Conservation (phyloP, 2,797 vertebrate species). For the Acrocephalus scirpaceus region DNA sequence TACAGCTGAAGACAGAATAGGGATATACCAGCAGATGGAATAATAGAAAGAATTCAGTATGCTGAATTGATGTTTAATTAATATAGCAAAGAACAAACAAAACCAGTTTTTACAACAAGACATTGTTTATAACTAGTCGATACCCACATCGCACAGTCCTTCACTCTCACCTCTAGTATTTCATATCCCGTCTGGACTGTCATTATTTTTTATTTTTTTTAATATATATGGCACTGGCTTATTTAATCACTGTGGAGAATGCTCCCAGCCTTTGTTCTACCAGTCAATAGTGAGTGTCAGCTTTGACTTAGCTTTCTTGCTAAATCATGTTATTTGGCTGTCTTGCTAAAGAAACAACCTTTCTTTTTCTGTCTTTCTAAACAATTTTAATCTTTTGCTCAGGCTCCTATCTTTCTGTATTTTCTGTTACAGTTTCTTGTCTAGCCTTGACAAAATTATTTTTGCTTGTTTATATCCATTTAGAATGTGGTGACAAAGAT, state of each 20-base stretch:
- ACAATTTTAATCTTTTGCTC: conserved; percentile 16
- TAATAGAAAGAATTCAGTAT: background rate
- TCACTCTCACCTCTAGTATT: background rate
- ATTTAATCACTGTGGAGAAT: background rate
- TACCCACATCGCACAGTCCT: background rate
- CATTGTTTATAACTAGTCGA: background rate
- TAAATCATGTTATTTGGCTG: background rate
- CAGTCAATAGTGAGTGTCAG: conserved; percentile 21
- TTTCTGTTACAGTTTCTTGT: conserved; percentile 13
- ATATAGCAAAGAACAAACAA: background rate
- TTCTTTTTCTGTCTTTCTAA: conserved; percentile 10
- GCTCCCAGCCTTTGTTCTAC: background rate
- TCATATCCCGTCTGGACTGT: background rate
- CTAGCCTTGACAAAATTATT: conserved; percentile 6
- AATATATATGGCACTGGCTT: background rate
- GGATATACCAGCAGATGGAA: background rate
- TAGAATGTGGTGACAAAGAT: background rate
- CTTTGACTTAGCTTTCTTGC: conserved; percentile 30
- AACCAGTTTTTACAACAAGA: background rate
- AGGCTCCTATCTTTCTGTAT: background rate
- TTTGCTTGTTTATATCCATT: background rate
- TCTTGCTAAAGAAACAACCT: conserved; percentile 2
- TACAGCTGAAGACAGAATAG: background rate
- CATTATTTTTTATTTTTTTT: background rate
- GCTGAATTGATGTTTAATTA: background rate